Conservation (phyloP, 2,797 vertebrate genomes). For the Melanotaenia boesemani region DNA sequence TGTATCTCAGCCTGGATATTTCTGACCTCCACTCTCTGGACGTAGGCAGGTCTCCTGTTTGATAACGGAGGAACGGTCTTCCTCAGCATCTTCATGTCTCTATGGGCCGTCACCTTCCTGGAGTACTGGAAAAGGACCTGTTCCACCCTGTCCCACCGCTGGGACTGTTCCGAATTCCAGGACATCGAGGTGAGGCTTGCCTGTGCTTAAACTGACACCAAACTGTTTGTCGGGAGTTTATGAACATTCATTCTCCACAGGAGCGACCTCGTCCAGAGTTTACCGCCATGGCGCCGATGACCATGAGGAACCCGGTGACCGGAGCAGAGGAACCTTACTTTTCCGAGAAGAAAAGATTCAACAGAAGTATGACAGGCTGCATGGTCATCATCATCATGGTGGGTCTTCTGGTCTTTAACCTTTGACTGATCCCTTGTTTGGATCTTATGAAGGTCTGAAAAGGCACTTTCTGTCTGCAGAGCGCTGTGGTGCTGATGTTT, state of each 20-base stretch:
- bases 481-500: slow-evolving; percentile 80
- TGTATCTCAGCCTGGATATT: too few species aligned
- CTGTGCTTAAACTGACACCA: neutral
- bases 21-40: neutral
- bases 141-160: slow-evolving; percentile 80
- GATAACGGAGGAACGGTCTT: slow-evolving; percentile 86
- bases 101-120: slow-evolving; percentile 87
- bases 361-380: slow-evolving; percentile 79
- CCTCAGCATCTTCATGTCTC: slow-evolving; percentile 87
- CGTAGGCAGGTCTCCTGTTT: slow-evolving; percentile 83
- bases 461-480: slow-evolving; percentile 41
- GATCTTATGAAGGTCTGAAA: neutral
- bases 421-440: neutral
- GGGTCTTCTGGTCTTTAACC: slow-evolving; percentile 28
- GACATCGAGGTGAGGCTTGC: slow-evolving; percentile 74
- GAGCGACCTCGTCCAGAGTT: slow-evolving; percentile 86
- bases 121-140: slow-evolving; percentile 87
- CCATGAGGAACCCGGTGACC: slow-evolving; percentile 83
- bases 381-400: slow-evolving; percentile 86
- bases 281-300: slow-evolving; percentile 81
- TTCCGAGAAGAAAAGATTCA: slow-evolving; percentile 71
- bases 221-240: too few species aligned
- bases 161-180: slow-evolving; percentile 86
- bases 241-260: slow-evolving; percentile 48
- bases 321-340: slow-evolving; percentile 86